A percentile compares a stretch with the other conserved stretches of the same genome.
Conservation (phyloP, 2,797 vertebrate genomes). For the Acanthis flammea region DNA sequence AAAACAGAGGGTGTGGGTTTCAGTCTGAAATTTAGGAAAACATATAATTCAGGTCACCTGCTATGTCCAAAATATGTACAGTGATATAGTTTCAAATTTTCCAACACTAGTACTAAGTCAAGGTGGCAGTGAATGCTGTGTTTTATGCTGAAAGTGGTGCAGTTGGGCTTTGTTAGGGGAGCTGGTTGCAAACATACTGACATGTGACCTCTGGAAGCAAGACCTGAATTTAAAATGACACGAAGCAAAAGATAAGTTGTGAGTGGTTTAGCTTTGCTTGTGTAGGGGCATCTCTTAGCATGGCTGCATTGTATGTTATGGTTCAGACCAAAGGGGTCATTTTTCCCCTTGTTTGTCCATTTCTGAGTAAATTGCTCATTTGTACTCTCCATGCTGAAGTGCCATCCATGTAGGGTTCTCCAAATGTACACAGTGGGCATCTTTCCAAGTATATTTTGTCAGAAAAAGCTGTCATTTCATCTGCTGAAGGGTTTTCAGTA, state of each 20-base stretch:
- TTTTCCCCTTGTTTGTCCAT: background rate
- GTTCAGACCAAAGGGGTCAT: rapidly evolving
- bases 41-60: rapidly evolving
- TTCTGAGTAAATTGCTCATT: background rate
- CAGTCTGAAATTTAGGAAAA: background rate
- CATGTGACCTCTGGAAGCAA: background rate
- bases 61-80: background rate
- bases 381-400: background rate
- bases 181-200: background rate
- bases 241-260: background rate
- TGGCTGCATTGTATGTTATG: background rate
- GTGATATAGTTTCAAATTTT: background rate
- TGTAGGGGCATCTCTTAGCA: background rate
- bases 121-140: background rate
- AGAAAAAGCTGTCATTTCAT: background rate
- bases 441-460: background rate
- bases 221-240: background rate
- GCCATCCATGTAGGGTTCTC: background rate
- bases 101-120: background rate
- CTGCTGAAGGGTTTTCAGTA: background rate
- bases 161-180: background rate
- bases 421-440: background rate
- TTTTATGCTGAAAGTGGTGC: background rate
- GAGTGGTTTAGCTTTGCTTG: background rate
- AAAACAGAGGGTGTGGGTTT: background rate